A percentile compares a stretch with the other conserved stretches of the same genome.
These are phyloP conservation scores for Sogatella furcifera DNA, from an alignment of 1,140 invertebrate genomes.

Conservation along the genomic window DNA sequence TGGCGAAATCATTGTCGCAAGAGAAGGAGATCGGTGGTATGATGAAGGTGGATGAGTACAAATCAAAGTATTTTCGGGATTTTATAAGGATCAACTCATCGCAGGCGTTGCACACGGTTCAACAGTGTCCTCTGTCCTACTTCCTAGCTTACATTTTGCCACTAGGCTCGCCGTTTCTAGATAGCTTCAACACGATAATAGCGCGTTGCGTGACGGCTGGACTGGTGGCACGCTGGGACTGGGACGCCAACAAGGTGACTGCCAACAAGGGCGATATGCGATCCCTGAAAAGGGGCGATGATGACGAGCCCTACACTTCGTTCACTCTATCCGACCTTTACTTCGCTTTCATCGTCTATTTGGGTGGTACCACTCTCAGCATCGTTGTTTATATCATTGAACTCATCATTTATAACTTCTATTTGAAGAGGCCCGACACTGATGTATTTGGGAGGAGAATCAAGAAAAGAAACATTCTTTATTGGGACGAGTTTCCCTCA, in stretches of 20 bases:
- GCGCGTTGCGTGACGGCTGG: conserved; percentile 27
- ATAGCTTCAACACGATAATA: conserved; percentile 21
- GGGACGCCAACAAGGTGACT: conserved; percentile 22
- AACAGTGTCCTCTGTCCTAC: conserved; percentile 32
- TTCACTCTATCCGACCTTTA: conserved; percentile 30
- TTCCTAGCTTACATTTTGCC: conserved; percentile 30
- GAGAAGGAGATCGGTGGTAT: conserved; percentile 13
- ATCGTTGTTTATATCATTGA: conserved; percentile 8
- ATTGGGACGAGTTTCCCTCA: no score
- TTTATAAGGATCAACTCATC: conserved; percentile 4
- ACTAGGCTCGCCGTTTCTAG: conserved; percentile 25
- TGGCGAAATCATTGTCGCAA: conserved; percentile 18
- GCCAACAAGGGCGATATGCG: background rate
- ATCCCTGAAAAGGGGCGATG: background rate
- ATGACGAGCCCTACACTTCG: conserved; percentile 17
- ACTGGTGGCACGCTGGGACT: conserved; percentile 29
- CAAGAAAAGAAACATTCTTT: no score
- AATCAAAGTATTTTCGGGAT: background rate
- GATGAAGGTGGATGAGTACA: background rate
- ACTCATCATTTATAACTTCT: background rate
- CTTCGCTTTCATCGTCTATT: conserved; percentile 28
- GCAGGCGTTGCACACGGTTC: conserved; percentile 29
- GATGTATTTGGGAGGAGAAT: no score
- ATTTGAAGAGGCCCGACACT: no score
- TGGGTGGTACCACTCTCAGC: conserved; percentile 21